Conservation (phyloP, 2,888 invertebrate genomes). For the Dendrolimus pini region DNA sequence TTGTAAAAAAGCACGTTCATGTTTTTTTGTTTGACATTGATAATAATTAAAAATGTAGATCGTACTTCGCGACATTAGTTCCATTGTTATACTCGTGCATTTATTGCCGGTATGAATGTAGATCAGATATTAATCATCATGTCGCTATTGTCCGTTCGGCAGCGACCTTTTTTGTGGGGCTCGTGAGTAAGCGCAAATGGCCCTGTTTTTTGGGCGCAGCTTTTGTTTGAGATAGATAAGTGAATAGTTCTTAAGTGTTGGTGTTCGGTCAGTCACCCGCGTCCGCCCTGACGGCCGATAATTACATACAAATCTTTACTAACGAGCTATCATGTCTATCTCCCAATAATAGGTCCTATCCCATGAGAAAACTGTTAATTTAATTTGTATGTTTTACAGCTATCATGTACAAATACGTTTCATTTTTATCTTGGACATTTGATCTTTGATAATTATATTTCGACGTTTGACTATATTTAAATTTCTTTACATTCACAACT, state of each 20-base stretch:
- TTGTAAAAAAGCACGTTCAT: no score
- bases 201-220: conserved; percentile 35
- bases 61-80: not conserved
- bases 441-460: not conserved
- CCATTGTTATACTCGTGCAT: conserved; percentile 8
- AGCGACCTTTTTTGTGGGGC: conserved; percentile 36
- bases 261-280: conserved; percentile 59
- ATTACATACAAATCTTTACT: conserved; percentile 53
- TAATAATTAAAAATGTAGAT: not conserved
- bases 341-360: conserved; percentile 17
- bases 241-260: conserved; percentile 49
- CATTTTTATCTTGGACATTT: conserved; percentile 4
- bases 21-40: no score
- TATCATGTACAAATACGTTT: conserved; percentile 14
- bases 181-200: conserved; percentile 61
- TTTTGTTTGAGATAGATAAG: conserved; percentile 69
- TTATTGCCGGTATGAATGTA: conserved; percentile 26
- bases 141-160: conserved; percentile 54
- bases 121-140: conserved; percentile 56
- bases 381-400: conserved; percentile 18
- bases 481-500: not conserved
- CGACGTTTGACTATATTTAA: not conserved
- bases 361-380: conserved; percentile 24
- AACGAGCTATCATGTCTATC: conserved; percentile 42
- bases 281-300: conserved; percentile 33